Base-by-base conservation (phyloP, 2,113 vertebrate genomes). In the Psilopogon haemacephalus region DNA sequence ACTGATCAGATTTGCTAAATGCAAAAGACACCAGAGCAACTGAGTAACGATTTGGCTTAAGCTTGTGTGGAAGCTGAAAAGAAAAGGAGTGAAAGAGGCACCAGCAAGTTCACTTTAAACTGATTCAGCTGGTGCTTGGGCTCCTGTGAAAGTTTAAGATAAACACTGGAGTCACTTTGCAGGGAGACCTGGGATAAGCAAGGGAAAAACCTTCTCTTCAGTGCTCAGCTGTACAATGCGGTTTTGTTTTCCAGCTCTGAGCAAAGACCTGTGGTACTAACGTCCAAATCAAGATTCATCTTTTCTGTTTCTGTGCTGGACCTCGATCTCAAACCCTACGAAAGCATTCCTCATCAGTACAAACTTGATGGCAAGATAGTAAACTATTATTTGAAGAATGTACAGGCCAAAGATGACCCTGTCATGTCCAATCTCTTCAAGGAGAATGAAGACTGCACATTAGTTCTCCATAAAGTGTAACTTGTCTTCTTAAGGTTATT, bases 261-360 rank as follows among this genome's bases (percentile, higher is more conserved):
- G 67, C 97, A 98, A 63, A 97, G 97, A 96, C 96, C 96, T 70
- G 87, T 98, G 55, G 96, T 98, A 86, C 97, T 97, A 55, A 94
- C 98, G 1, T 97, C 98, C 8, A 98, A 98, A 80, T 97, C 98
- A 55, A 97, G 98, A 52, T 98, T 99, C 86, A 98, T 98, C 38
- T 98, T 98, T 94, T 98, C 98, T 0, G 98, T 99, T 82, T 99
- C 99, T 84, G 98, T 99, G 95, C 94, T 99, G 97, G 99, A 99
- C 89, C 96, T 99, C 15, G 99, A 99, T 93, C 98, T 99, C 9
- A 99, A 99, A 90, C 98, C 98, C 2, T 99, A 99, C 2, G 98
- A 99, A 89, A 98, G 98, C 97, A 98, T 99, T 74, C 98, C 98
- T 42, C 98, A 99, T 71, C 99, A 99, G 97, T 97, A 98, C 95